Evolutionary conservation across 2,888 invertebrate species (phyloP).

Genomic region (Heliconius cydno): DNA sequence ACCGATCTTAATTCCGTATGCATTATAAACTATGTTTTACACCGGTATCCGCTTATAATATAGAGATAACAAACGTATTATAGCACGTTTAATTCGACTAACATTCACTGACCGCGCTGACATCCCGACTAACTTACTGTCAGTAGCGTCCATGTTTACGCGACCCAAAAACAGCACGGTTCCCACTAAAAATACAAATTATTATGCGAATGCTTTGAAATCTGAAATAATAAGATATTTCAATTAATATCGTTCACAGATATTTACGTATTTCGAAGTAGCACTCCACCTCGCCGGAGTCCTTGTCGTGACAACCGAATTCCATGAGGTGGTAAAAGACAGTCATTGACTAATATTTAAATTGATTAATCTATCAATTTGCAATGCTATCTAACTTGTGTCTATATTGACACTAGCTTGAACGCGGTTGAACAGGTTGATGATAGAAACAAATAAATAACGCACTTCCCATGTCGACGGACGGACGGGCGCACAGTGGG

Average conservation of each 20-base stretch:
- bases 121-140: conserved; percentile 73
- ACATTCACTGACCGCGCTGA: conserved; percentile 75
- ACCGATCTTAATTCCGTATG: conserved; percentile 68
- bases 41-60: conserved; percentile 29
- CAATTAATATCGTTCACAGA: conserved; percentile 65
- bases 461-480: conserved; percentile 77
- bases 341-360: conserved; percentile 62
- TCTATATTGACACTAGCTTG: conserved; percentile 75
- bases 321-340: conserved; percentile 75
- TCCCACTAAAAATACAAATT: conserved; percentile 83
- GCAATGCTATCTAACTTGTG: conserved; percentile 74
- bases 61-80: conserved; percentile 58
- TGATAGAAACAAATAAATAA: conserved; percentile 76
- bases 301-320: conserved; percentile 86
- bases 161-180: conserved; percentile 79
- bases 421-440: conserved; percentile 66
- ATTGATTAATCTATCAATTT: conserved; percentile 60
- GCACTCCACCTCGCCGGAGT: conserved; percentile 87
- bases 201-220: conserved; percentile 64
- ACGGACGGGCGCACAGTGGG: conserved; percentile 67
- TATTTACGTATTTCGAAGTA: conserved; percentile 87
- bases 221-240: conserved; percentile 73
- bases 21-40: conserved; percentile 57
- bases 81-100: conserved; percentile 67
- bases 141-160: conserved; percentile 78